Percentiles rank a stretch among this genome's conserved stretches.
These are phyloP conservation scores for Myocastor coypus DNA, from an alignment of 2,113 vertebrate genomes.

Conservation along the genomic window DNA sequence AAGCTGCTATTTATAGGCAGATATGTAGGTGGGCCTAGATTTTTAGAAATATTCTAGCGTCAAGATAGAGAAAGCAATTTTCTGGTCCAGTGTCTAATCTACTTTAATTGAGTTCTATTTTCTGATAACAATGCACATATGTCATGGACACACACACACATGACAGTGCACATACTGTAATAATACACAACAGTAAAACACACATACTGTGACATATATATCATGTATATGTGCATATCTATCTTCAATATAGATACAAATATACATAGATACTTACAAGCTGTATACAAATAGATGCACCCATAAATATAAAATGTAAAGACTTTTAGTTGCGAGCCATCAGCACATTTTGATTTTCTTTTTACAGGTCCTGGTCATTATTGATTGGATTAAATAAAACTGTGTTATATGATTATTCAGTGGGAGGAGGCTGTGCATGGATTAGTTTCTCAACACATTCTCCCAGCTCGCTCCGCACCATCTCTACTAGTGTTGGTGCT, in stretches of 20 bases:
- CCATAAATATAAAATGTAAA: not conserved
- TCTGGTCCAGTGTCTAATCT: not conserved
- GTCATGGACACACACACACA: not conserved
- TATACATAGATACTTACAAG: not conserved
- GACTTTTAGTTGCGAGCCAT: not conserved
- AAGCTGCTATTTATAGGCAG: not conserved
- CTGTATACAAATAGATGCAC: not conserved
- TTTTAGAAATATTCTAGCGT: conserved; percentile 53
- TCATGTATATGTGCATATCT: not conserved
- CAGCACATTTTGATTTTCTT: not conserved
- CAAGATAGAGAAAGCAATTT: conserved; percentile 20
- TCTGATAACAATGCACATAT: not conserved
- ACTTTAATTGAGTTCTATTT: not conserved
- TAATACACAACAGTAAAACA: not conserved
- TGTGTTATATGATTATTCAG: not conserved
- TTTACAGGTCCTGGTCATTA: not conserved
- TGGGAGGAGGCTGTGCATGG: not conserved
- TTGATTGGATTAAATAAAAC: not conserved
- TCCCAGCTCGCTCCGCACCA: not conserved
- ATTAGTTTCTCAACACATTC: not conserved
- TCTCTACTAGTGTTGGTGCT: not conserved
- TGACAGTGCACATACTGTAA: not conserved
- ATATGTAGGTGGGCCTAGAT: not conserved
- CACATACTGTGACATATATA: not conserved
- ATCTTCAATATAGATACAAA: not conserved